These are phyloP conservation scores for Eupsilia transversa DNA, from an alignment of 2,888 invertebrate genomes.

Conservation along the genomic window DNA sequence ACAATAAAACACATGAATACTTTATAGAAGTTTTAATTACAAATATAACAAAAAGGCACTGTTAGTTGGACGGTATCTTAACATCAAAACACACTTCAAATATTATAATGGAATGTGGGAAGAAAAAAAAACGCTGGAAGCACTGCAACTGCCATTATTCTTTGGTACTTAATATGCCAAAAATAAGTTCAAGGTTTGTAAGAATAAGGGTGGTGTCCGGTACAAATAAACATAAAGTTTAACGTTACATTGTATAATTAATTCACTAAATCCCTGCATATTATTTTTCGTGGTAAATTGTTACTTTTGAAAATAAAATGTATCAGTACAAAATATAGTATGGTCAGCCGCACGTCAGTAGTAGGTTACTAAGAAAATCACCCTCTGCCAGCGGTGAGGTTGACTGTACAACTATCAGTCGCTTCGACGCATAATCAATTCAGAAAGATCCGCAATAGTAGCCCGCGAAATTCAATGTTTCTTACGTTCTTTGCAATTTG, in stretches of 20 bases:
- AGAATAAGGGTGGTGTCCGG: slow-evolving; percentile 1
- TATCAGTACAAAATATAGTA: neutral
- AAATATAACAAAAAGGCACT: slow-evolving; percentile 65
- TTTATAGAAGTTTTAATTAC: slow-evolving; percentile 54
- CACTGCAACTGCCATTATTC: slow-evolving; percentile 7
- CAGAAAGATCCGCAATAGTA: too few relatives aligned
- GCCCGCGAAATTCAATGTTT: too few relatives aligned
- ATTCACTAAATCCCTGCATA: neutral
- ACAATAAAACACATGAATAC: slow-evolving; percentile 59
- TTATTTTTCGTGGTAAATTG: neutral
- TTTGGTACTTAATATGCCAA: neutral
- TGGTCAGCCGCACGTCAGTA: slow-evolving; percentile 1
- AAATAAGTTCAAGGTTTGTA: slow-evolving; percentile 1
- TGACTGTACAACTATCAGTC: slow-evolving; percentile 6
- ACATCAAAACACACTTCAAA: slow-evolving; percentile 22
- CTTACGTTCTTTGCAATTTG: too few relatives aligned
- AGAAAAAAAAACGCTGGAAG: slow-evolving; percentile 1
- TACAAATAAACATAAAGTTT: neutral
- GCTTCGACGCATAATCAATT: neutral
- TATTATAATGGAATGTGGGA: slow-evolving; percentile 37
- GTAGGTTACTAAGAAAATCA: neutral
- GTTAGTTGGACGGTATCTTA: slow-evolving; percentile 50
- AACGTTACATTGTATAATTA: slow-evolving; percentile 5
- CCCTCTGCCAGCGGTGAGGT: neutral
- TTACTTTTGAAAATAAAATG: neutral